A percentile compares a stretch with the other conserved stretches of the same genome.
Conservation (phyloP, 2,113 vertebrate genomes). For the Platycercus adscitus region DNA sequence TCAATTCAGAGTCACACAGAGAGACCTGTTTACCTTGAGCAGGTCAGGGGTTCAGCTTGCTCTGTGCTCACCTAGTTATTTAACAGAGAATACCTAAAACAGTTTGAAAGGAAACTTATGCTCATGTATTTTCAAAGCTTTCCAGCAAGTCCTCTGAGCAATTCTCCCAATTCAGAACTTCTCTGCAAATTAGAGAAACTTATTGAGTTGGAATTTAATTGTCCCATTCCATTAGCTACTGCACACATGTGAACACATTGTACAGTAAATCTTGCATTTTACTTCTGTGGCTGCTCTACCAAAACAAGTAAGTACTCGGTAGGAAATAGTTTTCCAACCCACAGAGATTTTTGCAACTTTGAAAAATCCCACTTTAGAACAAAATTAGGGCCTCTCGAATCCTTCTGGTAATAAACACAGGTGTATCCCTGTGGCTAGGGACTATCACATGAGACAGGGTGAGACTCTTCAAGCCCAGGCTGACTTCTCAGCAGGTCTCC, state of each 20-base stretch:
- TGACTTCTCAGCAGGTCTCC: not conserved
- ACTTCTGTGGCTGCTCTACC: not conserved
- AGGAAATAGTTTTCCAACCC: not conserved
- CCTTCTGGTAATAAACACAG: not conserved
- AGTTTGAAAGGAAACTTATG: not conserved
- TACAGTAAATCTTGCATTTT: not conserved
- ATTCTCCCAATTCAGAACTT: not conserved
- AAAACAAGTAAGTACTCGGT: not conserved
- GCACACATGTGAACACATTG: not conserved
- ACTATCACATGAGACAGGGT: not conserved
- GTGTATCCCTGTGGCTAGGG: not conserved
- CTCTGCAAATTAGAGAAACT: not conserved
- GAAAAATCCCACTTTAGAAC: not conserved
- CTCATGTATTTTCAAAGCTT: constrained; percentile 19
- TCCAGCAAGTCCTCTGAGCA: not conserved
- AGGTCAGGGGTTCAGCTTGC: not conserved
- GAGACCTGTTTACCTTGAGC: not conserved
- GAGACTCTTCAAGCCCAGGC: not conserved
- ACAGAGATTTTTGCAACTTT: not conserved
- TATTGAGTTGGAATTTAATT: not conserved
- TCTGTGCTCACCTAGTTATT: not conserved
- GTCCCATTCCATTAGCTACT: not conserved
- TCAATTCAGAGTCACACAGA: not conserved
- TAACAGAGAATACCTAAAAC: not conserved
- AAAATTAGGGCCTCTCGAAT: not conserved